phyloP scores from a whole-genome alignment of 35 echinoderm and acorn worm species.

The Heliocidaris tuberculata region DNA sequence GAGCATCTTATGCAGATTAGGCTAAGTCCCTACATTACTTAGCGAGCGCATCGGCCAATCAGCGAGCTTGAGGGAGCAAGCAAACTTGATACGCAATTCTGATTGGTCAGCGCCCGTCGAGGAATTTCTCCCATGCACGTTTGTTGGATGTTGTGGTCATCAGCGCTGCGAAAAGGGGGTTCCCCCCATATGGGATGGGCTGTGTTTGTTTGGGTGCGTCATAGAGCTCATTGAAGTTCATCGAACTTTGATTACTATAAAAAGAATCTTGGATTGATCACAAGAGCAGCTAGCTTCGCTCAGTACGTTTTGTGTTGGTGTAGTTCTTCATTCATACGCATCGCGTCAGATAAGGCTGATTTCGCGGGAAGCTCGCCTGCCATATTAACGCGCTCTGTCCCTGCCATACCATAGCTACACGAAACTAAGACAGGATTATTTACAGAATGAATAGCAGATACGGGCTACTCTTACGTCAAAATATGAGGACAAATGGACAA shows the following conservation, averaged over 20 bases:
- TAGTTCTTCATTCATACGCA: background rate
- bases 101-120: slow-evolving; percentile 16
- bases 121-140: slow-evolving; percentile 30
- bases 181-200: background rate
- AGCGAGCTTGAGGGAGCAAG: background rate
- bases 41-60: background rate
- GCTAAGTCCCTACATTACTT: background rate
- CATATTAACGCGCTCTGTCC: too few species aligned
- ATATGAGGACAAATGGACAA: too few species aligned
- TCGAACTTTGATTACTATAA: slow-evolving; percentile 35
- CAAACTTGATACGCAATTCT: background rate
- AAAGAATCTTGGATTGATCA: background rate
- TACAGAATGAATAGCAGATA: too few species aligned
- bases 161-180: background rate
- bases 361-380: too few species aligned
- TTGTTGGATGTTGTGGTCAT: background rate
- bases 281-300: background rate
- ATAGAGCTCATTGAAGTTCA: slow-evolving; percentile 29
- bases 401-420: too few species aligned
- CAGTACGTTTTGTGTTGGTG: background rate
- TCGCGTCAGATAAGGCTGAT: background rate
- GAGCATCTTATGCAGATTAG: background rate
- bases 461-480: too few species aligned
- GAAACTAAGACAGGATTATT: background rate
- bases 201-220: background rate